A percentile compares a stretch with the other conserved stretches of the same genome.
Conservation (phyloP, 2,797 vertebrate species). For the Bovichtus variegatus region DNA sequence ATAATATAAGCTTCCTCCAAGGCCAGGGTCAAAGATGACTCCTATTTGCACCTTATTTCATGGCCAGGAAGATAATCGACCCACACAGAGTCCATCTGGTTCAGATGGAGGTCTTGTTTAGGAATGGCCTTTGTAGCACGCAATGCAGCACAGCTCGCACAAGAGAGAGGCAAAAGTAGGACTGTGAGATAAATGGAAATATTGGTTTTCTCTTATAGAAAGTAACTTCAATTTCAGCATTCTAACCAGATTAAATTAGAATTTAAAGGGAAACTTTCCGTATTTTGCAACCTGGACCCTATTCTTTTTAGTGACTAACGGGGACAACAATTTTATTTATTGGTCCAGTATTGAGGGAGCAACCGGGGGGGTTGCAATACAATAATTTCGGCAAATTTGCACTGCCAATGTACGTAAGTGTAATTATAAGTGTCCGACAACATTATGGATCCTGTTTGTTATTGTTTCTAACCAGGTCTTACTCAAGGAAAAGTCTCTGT, state of each 20-base stretch:
- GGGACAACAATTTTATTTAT: neutral
- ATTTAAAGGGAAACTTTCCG: neutral
- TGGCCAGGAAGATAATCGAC: slow-evolving; percentile 81
- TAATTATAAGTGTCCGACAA: neutral
- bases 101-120: slow-evolving; percentile 77
- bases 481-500: neutral
- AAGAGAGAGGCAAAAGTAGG: slow-evolving; percentile 52
- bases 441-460: neutral
- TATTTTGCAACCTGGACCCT: neutral
- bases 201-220: slow-evolving; percentile 40
- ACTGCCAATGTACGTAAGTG: neutral
- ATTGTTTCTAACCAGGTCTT: neutral
- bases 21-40: slow-evolving; percentile 84
- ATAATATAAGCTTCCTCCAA: slow-evolving; percentile 80
- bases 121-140: slow-evolving; percentile 67
- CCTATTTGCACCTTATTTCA: slow-evolving; percentile 84
- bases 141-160: slow-evolving; percentile 44
- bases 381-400: neutral
- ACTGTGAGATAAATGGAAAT: slow-evolving; percentile 52
- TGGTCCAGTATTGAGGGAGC: neutral
- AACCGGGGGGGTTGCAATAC: neutral
- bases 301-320: neutral
- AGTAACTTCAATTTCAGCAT: slow-evolving; percentile 12
- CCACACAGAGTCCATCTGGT: slow-evolving; percentile 76
- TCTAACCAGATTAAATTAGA: slow-evolving; percentile 41